A percentile compares a stretch with the other conserved stretches of the same genome.
Conservation (phyloP, 2,888 invertebrate genomes). For the Stramonita haemastoma region DNA sequence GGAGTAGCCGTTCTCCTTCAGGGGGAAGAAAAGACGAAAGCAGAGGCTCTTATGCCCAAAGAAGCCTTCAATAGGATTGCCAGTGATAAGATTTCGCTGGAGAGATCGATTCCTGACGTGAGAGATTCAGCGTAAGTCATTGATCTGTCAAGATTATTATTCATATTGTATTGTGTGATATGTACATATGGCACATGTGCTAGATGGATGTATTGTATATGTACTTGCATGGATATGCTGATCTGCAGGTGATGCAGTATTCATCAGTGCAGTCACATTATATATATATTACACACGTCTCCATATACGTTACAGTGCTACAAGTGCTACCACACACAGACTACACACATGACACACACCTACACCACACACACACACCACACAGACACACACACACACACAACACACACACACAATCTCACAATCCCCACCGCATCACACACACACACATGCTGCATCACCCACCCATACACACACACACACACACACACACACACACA, state of each 20-base stretch:
- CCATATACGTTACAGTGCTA: neutral
- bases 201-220: neutral
- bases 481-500: neutral
- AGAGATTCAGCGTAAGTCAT: slow-evolving; percentile 78
- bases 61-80: slow-evolving; percentile 92
- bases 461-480: no score
- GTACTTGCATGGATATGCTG: neutral
- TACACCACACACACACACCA: neutral
- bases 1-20: slow-evolving; percentile 68
- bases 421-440: no score
- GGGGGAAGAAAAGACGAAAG: slow-evolving; percentile 80
- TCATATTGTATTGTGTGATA: neutral
- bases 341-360: neutral
- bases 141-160: neutral
- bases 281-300: neutral
- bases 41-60: slow-evolving; percentile 86
- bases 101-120: slow-evolving; percentile 86
- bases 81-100: slow-evolving; percentile 91
- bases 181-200: neutral
- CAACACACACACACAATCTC: no score
- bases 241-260: no score
- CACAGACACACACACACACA: neutral
- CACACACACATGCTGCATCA: no score
- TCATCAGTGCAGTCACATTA: neutral
- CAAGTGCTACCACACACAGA: neutral